Conservation (phyloP, 2,797 vertebrate species). For the Cichlasoma orientale region DNA sequence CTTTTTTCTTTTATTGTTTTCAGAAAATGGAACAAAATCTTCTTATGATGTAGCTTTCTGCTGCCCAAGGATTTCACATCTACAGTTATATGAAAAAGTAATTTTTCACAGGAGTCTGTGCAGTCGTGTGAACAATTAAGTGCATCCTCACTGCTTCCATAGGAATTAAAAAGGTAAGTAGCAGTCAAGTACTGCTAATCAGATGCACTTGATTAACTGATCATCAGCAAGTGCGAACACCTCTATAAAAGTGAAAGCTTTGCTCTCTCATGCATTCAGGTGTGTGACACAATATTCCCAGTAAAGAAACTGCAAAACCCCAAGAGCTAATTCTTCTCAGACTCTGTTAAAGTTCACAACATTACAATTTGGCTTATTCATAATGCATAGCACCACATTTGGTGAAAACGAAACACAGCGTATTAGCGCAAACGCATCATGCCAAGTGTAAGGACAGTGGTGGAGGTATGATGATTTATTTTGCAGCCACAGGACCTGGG, state of each 20-base stretch:
- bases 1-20: neutral
- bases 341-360: too few species aligned
- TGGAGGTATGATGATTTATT: too few species aligned
- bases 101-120: too few species aligned
- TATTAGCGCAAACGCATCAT: too few species aligned
- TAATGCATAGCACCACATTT: too few species aligned
- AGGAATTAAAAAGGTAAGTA: neutral
- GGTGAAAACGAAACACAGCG: too few species aligned
- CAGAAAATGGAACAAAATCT: neutral
- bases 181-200: neutral
- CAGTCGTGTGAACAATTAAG: neutral
- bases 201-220: neutral
- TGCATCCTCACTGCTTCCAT: neutral
- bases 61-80: neutral
- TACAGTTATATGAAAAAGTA: neutral
- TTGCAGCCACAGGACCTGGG: too few species aligned
- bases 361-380: too few species aligned
- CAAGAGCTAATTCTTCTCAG: neutral
- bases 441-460: too few species aligned
- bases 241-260: neutral
- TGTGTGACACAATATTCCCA: neutral
- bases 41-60: neutral
- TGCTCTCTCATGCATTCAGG: too few species aligned
- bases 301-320: rapidly evolving
- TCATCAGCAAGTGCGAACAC: neutral